Percentiles rank a stretch among this genome's conserved stretches.
Evolutionary conservation across 2,888 invertebrate genomes (phyloP).

Genomic region (Dusona sp.): DNA sequence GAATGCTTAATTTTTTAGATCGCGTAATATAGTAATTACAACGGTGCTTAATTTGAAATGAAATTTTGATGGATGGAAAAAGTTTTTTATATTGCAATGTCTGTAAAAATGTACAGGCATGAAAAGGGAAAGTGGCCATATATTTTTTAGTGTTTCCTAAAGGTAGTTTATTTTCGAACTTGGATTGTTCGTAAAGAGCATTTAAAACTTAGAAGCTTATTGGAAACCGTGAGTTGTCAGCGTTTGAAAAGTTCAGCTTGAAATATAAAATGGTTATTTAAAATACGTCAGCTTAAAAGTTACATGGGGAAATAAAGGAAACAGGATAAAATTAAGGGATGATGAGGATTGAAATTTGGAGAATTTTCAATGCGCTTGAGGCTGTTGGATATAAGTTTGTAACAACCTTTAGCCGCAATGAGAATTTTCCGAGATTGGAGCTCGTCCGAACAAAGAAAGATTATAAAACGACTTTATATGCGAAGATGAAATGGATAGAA

Average conservation of each 20-base stretch:
- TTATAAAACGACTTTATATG: conserved; percentile 55
- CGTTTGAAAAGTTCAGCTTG: not conserved
- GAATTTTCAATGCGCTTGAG: conserved; percentile 18
- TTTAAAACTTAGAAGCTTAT: not conserved
- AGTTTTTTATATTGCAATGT: not conserved
- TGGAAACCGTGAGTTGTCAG: not conserved
- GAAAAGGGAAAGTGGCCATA: not conserved
- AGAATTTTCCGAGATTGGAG: conserved; percentile 14
- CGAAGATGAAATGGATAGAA: conserved; percentile 52
- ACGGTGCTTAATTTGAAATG: not conserved
- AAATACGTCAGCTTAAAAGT: conserved; percentile 10
- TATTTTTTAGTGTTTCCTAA: not conserved
- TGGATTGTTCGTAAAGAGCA: not conserved
- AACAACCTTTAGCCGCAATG: conserved; percentile 31
- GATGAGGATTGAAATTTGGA: conserved; percentile 26
- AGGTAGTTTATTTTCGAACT: not conserved
- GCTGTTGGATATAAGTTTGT: conserved; percentile 35
- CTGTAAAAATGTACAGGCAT: not conserved
- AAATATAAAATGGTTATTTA: conserved; percentile 6
- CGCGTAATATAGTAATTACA: not conserved
- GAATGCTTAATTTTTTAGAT: not conserved
- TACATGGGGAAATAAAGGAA: conserved; percentile 2
- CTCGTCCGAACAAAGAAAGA: conserved; percentile 49
- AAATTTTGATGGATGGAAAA: not conserved
- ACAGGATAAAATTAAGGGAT: not conserved